Conservation (phyloP, 2,113 vertebrate genomes). For the Oncorhynchus clarkii region DNA sequence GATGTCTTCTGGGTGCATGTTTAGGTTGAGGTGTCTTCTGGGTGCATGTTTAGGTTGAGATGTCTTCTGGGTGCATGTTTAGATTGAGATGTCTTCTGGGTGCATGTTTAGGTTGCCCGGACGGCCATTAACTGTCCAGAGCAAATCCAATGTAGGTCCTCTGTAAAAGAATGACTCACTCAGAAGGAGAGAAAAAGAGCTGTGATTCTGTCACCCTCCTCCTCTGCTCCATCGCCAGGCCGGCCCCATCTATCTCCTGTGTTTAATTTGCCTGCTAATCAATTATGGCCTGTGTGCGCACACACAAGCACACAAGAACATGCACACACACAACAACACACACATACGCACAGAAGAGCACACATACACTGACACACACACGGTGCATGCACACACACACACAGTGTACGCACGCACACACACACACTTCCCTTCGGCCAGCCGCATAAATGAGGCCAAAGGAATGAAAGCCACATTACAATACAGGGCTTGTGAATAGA, state of each 20-base stretch:
- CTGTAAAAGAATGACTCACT: slow-evolving; percentile 47
- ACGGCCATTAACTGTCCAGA: slow-evolving; percentile 61
- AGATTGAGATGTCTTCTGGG: too few species aligned
- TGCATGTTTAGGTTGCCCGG: not conserved
- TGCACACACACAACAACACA: too few species aligned
- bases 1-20: too few species aligned
- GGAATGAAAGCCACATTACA: slow-evolving; percentile 3
- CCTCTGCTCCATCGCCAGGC: not conserved
- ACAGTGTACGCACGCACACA: not conserved
- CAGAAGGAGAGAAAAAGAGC: slow-evolving; percentile 21
- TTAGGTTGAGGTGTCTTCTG: too few species aligned
- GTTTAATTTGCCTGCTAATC: slow-evolving; percentile 56
- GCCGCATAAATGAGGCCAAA: slow-evolving; percentile 34
- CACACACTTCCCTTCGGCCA: not conserved
- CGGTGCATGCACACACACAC: too few species aligned
- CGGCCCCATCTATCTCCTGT: slow-evolving; percentile 15
- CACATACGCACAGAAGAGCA: too few species aligned
- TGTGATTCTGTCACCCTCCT: slow-evolving; percentile 34
- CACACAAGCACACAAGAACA: too few species aligned
- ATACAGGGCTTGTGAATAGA: slow-evolving; percentile 12
- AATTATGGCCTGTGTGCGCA: slow-evolving; percentile 42
- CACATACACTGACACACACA: too few species aligned
- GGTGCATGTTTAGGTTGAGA: too few species aligned
- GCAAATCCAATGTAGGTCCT: slow-evolving; percentile 55
- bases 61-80: too few species aligned